Percentiles rank a stretch among this genome's conserved stretches.
phyloP scores from a whole-genome alignment of 1,140 invertebrate species.

The Nylanderia fulva region DNA sequence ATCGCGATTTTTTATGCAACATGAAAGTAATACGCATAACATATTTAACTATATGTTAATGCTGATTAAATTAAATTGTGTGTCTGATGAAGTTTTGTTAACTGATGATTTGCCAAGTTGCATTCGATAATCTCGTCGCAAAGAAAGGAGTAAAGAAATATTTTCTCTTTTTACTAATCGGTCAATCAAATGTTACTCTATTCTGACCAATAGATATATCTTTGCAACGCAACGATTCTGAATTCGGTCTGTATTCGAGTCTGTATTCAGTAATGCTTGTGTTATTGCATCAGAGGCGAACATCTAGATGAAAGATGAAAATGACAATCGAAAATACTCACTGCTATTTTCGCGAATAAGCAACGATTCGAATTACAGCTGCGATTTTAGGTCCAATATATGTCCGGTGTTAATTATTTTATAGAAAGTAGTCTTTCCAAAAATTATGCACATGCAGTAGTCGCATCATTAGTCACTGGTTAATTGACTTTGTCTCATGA shows the following conservation, averaged over 20 bases:
- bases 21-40: background rate
- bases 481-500: background rate
- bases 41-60: background rate
- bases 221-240: background rate
- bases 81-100: background rate
- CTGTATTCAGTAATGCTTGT: background rate
- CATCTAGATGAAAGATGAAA: background rate
- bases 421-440: background rate
- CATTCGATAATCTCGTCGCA: too few species aligned
- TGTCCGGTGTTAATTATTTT: background rate
- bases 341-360: slow-evolving; percentile 13
- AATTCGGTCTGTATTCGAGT: too few species aligned
- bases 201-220: background rate
- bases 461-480: background rate
- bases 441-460: background rate
- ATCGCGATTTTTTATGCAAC: background rate
- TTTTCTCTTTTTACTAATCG: too few species aligned
- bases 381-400: background rate
- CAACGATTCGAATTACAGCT: slow-evolving; percentile 4
- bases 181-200: too few species aligned
- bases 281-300: background rate
- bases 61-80: slow-evolving; percentile 6
- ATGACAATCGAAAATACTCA: slow-evolving; percentile 42
- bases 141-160: too few species aligned
- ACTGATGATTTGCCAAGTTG: background rate